phyloP scores from a whole-genome alignment of 2,888 invertebrate genomes.

The Digitonthophagus gazella region DNA sequence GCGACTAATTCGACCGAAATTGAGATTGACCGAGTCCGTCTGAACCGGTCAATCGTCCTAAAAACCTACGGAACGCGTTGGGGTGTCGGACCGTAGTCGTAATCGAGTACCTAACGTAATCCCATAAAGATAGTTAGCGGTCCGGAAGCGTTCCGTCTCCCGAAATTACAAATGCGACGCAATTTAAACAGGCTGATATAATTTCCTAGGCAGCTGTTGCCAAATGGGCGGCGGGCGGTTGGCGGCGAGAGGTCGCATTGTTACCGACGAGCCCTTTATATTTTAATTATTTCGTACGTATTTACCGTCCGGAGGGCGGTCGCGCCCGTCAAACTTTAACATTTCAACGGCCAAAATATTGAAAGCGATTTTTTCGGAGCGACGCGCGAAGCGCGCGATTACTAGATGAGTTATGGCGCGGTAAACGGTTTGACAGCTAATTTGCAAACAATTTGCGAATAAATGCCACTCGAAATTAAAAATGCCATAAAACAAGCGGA shows the following conservation, averaged over 20 bases:
- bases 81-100: too few relatives aligned
- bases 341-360: neutral
- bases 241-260: neutral
- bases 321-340: neutral
- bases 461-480: neutral
- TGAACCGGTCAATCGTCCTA: too few relatives aligned
- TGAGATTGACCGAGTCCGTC: neutral
- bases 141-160: constrained; percentile 6
- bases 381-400: neutral
- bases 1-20: neutral
- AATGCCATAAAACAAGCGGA: neutral
- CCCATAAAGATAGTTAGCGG: constrained; percentile 14
- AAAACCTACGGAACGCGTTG: too few relatives aligned
- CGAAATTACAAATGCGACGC: constrained; percentile 13
- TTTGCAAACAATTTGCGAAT: neutral
- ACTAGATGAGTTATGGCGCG: neutral
- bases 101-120: constrained; percentile 8
- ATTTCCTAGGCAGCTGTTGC: constrained; percentile 13
- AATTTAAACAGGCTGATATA: constrained; percentile 10
- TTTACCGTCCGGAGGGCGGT: neutral
- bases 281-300: neutral
- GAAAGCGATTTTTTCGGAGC: neutral
- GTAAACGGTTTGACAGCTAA: neutral
- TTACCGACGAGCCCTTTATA: neutral
- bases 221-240: constrained; percentile 7